Base-by-base conservation (phyloP, 2,113 vertebrate genomes). In the Bettongia penicillata region DNA sequence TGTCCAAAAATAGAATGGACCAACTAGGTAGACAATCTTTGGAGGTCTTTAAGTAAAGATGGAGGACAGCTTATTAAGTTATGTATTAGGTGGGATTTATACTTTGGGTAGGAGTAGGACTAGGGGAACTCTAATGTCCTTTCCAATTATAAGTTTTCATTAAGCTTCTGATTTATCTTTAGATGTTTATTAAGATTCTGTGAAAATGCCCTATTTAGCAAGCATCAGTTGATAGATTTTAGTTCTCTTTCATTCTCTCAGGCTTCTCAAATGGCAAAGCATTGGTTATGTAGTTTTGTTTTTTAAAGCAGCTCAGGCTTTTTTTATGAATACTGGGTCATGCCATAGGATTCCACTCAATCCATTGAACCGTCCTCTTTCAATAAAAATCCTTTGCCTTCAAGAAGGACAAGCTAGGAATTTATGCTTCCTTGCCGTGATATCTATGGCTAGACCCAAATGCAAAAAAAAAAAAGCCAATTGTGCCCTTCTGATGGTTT, bases 201-300 rank as follows among this genome's bases (percentile, higher is more conserved):
- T 68, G 55, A 68, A 92, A 93, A 93, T 51, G 61, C 28, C 31
- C 28, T 52, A 53, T 5, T 43, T 37, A 51, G 37, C 48, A 61
- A 26, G 90, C 53, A 77, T 77, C 84, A 50, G 49, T 90, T 84
- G 51, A 51, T 10, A 90, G 19, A 43, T 89, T 92, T 93, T 93
- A 89, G 47, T 93, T 95, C 77, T 57, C 2, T 89, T 92, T 97
- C 96, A 53, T 91, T 90, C 47, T 48, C 37, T 93, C 52, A 93
- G 11, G 50, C 91, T 93, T 94, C 89, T 91, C 91, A 97, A 95
- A 93, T 49, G 91, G 19, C 90, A 93, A 90, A 92, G 68, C 19
- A 91, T 0, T 0, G 28, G 49, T 49, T 61, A 10, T 31, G 3
- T 31, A 11, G 57, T 31, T 61, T 61, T 31, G 53, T 7, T 26